phyloP scores from a whole-genome alignment of 2,888 invertebrate genomes.

The Drosophila mulleri region DNA sequence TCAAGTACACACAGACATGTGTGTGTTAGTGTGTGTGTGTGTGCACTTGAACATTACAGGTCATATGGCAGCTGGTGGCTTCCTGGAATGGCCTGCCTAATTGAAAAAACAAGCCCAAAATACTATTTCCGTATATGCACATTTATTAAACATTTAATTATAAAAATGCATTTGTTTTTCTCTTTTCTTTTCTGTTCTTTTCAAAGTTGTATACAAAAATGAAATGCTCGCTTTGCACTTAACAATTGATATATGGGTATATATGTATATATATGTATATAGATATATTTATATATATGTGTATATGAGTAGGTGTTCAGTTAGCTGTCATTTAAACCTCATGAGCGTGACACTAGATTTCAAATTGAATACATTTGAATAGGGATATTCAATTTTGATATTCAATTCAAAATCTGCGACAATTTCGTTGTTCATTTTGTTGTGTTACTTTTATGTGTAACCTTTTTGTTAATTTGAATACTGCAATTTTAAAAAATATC shows the following conservation, averaged over 20 bases:
- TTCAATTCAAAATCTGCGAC: slow-evolving; percentile 38
- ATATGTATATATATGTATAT: slow-evolving; percentile 4
- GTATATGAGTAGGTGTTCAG: slow-evolving; percentile 52
- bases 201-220: slow-evolving; percentile 57
- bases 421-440: slow-evolving; percentile 64
- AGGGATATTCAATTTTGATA: slow-evolving; percentile 4
- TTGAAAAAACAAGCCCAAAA: slow-evolving; percentile 32
- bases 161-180: slow-evolving; percentile 67
- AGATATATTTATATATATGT: slow-evolving; percentile 25
- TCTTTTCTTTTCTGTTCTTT: slow-evolving; percentile 11
- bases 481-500: slow-evolving; percentile 54
- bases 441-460: slow-evolving; percentile 16
- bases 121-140: slow-evolving; percentile 40
- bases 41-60: slow-evolving; percentile 64
- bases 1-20: slow-evolving; percentile 78
- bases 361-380: slow-evolving; percentile 26
- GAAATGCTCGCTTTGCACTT: slow-evolving; percentile 57
- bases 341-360: slow-evolving; percentile 26
- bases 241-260: slow-evolving; percentile 37
- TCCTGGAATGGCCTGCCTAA: slow-evolving; percentile 51
- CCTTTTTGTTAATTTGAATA: slow-evolving; percentile 61
- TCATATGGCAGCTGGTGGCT: slow-evolving; percentile 65
- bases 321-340: slow-evolving; percentile 38
- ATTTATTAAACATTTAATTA: slow-evolving; percentile 59
- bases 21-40: too few relatives aligned